Evolutionary conservation across 1,140 invertebrate genomes (phyloP), one percentile per base, ranked within the genome.

Genomic region (Lerema accius): DNA sequence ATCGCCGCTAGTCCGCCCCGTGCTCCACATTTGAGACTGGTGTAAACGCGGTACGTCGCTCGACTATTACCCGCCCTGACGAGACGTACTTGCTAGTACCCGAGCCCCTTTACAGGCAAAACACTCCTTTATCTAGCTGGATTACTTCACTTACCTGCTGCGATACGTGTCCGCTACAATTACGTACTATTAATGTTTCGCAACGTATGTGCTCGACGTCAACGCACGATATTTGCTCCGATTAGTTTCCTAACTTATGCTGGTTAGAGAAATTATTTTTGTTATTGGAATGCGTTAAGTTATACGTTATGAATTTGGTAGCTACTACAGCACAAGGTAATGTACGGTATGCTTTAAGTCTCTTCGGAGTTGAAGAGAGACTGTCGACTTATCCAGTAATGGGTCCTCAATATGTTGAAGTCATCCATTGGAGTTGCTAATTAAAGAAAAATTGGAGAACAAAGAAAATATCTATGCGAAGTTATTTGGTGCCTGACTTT

Each of bases 21-120:
- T 88, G 87, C 85, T 90, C 87, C 76, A 90, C 82, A 90, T 90
- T 87, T 77, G 78, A 69, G 79, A 84, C 84, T 82, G 83, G 86
- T 86, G 85, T 82, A 71, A 82, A 80, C 80, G 73, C 69, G 69
- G 66, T 72, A 73, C 72, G 60, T 62, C 55, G 69, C 64, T 65
- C 63, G 61, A 77, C 71, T 83, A 86, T 84, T 80, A 87, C 48
- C 65, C 84, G 73, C 42, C 77, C 59, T 40, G 62, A 42, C 39
- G 23, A 61, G 68, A 65, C 55, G 64, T 63, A 62, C 70, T 32
- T 64, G 37, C 63, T 65, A 65, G 61, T 65, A 56, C 65, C 65
- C 60, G 42, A 53, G 45, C 63, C 59, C 53, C 71, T 67, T 78
- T 55, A 59, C 61, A 37, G 53, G n/a, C 39, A 51, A 53, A 73